These are phyloP conservation scores for Diarsia rubi DNA, from an alignment of 2,888 invertebrate genomes.

Conservation along the genomic window DNA sequence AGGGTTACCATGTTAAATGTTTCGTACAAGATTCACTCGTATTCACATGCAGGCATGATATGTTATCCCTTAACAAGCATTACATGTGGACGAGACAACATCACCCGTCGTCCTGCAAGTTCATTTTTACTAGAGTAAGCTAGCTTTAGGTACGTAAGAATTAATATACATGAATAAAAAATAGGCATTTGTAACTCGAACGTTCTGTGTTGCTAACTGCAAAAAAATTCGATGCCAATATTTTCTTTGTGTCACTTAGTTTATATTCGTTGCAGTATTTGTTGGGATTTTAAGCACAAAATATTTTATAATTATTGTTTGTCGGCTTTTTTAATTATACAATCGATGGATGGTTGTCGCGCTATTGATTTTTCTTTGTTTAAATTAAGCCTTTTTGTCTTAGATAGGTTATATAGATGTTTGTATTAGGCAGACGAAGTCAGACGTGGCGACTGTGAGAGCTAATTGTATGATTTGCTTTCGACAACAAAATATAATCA, in stretches of 20 bases:
- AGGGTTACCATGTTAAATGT: constrained; percentile 65
- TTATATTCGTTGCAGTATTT: constrained; percentile 84
- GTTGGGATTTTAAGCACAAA: constrained; percentile 80
- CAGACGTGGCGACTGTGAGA: constrained; percentile 69
- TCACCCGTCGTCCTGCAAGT: constrained; percentile 71
- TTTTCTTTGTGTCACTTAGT: constrained; percentile 77
- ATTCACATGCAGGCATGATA: constrained; percentile 58
- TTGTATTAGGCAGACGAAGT: constrained; percentile 81
- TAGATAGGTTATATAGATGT: constrained; percentile 89
- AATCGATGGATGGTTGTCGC: constrained; percentile 82
- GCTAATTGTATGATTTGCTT: constrained; percentile 69
- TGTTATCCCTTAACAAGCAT: constrained; percentile 66
- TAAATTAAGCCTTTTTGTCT: constrained; percentile 83
- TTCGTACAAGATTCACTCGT: constrained; percentile 64
- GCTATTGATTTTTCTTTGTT: constrained; percentile 75
- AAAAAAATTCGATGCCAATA: constrained; percentile 74
- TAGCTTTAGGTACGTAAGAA: constrained; percentile 85
- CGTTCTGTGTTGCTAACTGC: constrained; percentile 82
- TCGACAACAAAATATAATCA: constrained; percentile 55
- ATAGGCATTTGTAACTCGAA: constrained; percentile 86
- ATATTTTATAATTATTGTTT: constrained; percentile 70
- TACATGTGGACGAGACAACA: constrained; percentile 65
- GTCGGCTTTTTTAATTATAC: constrained; percentile 78
- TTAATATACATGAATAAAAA: constrained; percentile 75
- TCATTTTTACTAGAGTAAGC: constrained; percentile 84